Base-by-base conservation (phyloP, 2,113 vertebrate genomes). In the Seriola dumerili region DNA sequence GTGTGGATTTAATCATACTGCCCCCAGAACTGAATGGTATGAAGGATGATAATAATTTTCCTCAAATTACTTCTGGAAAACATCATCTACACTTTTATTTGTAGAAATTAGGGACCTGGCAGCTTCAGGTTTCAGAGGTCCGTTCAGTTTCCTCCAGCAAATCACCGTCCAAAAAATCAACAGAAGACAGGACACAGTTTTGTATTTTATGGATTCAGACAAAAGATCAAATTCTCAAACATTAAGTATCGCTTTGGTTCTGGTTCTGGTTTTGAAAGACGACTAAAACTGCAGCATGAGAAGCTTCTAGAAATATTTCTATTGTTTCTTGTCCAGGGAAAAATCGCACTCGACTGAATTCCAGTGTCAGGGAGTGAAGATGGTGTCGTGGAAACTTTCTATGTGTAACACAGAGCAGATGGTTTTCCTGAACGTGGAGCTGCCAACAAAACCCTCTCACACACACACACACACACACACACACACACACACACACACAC, bases 351-450 rank as follows among this genome's bases (percentile, higher is more conserved):
- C 55, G 9, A 85, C 64, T 64, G 57, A 75, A 81, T 84, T 80
- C 40, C 78, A 84, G 17, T 55, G 69, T 85, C 84, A 81, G 61
- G 46, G 62, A 63, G 68, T 42, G 73, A 86, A 83, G 72, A 83
- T 46, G 80, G 65, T 59, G 68, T 78, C 58, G 80, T 86, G 89
- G 93, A 93, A 91, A 93, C 44, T 79, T 59, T 76, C 62, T 66
- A 3, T 85, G 76, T 84, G 65, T 83, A 85, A 85, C 84, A 62
- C 75, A 72, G 77, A 88, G 84, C 94, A 95, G 93, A 91, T 95
- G 93, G 80, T 92, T 92, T 90, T 89, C 48, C 83, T 90, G 75
- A 92, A 74, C 23, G 46, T 61, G 25, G 66, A 67, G 72, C 75
- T 90, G 89, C 88, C 91, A 90, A 10, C 57, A 19, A 21, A 61